Evolutionary conservation across 2,797 vertebrate species (phyloP).

Genomic region (Oreortyx pictus): DNA sequence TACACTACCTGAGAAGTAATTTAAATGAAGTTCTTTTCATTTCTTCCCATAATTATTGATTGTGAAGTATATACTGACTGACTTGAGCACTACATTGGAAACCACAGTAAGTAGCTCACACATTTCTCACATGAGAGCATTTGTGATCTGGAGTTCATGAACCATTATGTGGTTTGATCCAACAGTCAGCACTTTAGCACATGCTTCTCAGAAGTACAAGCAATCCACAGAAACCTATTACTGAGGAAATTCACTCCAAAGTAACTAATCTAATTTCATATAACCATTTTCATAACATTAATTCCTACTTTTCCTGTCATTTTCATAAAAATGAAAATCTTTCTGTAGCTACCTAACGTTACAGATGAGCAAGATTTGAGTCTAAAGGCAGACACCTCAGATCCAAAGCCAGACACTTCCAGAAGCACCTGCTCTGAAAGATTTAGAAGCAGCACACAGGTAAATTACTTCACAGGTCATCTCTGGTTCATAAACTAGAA

Average conservation of each 20-base stretch:
- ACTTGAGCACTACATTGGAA: not conserved
- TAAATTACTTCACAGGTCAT: not conserved
- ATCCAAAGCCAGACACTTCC: not conserved
- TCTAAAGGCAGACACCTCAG: not conserved
- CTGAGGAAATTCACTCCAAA: not conserved
- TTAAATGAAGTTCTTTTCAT: not conserved
- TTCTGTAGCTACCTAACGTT: not conserved
- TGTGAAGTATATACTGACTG: not conserved
- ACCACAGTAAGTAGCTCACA: not conserved
- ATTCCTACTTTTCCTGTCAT: not conserved
- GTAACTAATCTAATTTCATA: not conserved
- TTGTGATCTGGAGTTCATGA: not conserved
- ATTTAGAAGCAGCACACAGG: not conserved
- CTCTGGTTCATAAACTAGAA: not conserved
- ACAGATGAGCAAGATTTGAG: not conserved
- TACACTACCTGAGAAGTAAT: not conserved
- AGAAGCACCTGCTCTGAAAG: not conserved
- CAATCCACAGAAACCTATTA: not conserved
- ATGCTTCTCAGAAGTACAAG: not conserved
- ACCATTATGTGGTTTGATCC: not conserved
- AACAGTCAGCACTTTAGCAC: not conserved
- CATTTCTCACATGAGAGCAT: not conserved
- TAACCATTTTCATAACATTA: not conserved
- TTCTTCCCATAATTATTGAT: not conserved
- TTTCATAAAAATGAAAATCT: not conserved